Evolutionary conservation across 64 coral and sea anemone genomes (phyloP).

Genomic region (Montipora cactus): DNA sequence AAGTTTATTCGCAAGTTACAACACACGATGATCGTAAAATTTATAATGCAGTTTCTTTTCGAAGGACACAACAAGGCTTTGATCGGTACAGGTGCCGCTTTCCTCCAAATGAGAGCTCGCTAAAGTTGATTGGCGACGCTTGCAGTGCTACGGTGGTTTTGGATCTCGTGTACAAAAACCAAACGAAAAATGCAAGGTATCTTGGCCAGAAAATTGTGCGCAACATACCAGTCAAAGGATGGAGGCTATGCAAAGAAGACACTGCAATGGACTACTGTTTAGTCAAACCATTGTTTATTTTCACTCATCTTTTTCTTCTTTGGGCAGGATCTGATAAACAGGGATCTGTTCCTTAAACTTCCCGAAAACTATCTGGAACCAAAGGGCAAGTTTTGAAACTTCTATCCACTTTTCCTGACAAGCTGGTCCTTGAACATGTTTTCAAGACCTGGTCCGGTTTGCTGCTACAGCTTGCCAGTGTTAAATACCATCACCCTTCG

Average conservation of each 20-base stretch:
- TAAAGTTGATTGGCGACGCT: constrained; percentile 33
- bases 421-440: too few relatives aligned
- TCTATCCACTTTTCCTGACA: too few relatives aligned
- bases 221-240: constrained; percentile 34
- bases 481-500: too few relatives aligned
- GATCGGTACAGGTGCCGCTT: constrained; percentile 38
- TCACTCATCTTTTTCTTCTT: too few relatives aligned
- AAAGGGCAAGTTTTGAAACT: too few relatives aligned
- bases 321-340: too few relatives aligned
- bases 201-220: constrained; percentile 25
- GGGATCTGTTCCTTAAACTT: too few relatives aligned
- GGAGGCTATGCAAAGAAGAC: constrained; percentile 31
- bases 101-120: constrained; percentile 30
- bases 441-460: too few relatives aligned
- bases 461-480: too few relatives aligned
- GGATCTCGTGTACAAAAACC: constrained; percentile 35
- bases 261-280: constrained; percentile 47
- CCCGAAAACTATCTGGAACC: too few relatives aligned
- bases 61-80: constrained; percentile 11
- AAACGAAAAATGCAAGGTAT: constrained; percentile 31
- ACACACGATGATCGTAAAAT: neutral
- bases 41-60: neutral
- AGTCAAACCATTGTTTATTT: neutral
- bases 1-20: too few relatives aligned
- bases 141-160: constrained; percentile 40